These are phyloP conservation scores for Ashinkailepas kermadecensis DNA, from an alignment of 2,888 invertebrate species.

Conservation along the genomic window DNA sequence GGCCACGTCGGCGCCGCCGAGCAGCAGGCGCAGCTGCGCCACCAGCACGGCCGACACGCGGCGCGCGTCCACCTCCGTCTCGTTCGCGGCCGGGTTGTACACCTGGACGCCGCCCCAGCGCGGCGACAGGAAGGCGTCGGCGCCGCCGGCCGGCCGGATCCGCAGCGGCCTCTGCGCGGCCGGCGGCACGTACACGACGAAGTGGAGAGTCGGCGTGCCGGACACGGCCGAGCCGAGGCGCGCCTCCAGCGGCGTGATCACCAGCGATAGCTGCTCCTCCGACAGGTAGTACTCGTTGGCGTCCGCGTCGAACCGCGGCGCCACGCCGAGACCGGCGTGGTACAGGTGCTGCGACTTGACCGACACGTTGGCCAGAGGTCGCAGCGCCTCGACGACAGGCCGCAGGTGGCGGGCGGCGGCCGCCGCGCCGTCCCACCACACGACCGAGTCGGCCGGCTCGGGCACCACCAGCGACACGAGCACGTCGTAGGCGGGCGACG, in stretches of 20 bases:
- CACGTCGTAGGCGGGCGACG: slow-evolving; percentile 58
- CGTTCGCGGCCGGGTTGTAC: slow-evolving; percentile 53
- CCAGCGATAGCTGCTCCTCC: slow-evolving; percentile 41
- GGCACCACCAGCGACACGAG: slow-evolving; percentile 77
- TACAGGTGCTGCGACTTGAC: slow-evolving; percentile 85
- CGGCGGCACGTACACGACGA: slow-evolving; percentile 73
- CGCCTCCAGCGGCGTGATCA: slow-evolving; percentile 44
- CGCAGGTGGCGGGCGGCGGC: slow-evolving; percentile 66
- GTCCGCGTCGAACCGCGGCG: slow-evolving; percentile 43
- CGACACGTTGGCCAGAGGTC: slow-evolving; percentile 64
- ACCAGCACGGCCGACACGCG: slow-evolving; percentile 68
- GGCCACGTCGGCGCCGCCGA: slow-evolving; percentile 56
- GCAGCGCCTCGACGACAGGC: slow-evolving; percentile 63
- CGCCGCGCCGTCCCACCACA: slow-evolving; percentile 60
- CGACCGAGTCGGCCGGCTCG: slow-evolving; percentile 59
- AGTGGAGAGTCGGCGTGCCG: slow-evolving; percentile 69
- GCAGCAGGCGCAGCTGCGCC: slow-evolving; percentile 61
- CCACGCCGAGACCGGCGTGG: slow-evolving; percentile 66
- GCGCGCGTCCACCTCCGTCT: slow-evolving; percentile 47
- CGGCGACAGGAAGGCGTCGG: slow-evolving; percentile 44
- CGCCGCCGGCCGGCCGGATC: slow-evolving; percentile 48
- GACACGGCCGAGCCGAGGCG: slow-evolving; percentile 67
- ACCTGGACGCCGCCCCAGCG: slow-evolving; percentile 86
- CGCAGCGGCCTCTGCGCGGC: slow-evolving; percentile 63
- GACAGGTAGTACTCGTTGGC: slow-evolving; percentile 34